phyloP scores from a whole-genome alignment of 2,113 vertebrate genomes.

The Nycticebus coucang region DNA sequence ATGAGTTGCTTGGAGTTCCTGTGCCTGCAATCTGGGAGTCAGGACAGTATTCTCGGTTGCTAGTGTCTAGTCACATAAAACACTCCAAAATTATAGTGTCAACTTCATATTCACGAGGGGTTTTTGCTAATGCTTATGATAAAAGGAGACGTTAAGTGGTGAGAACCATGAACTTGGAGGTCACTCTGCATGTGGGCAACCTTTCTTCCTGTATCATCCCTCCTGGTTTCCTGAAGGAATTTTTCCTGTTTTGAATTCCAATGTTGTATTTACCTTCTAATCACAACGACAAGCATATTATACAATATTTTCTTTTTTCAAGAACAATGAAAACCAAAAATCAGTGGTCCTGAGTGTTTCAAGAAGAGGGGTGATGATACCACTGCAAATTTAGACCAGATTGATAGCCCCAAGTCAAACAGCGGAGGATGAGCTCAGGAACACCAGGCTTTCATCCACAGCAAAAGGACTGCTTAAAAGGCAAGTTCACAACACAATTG shows the following conservation, averaged over 20 bases:
- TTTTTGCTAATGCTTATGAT: slow-evolving; percentile 79
- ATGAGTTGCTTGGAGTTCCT: slow-evolving; percentile 67
- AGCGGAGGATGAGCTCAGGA: slow-evolving; percentile 58
- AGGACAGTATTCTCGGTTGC: slow-evolving; percentile 67
- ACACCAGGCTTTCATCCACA: slow-evolving; percentile 56
- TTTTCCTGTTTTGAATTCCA: slow-evolving; percentile 72
- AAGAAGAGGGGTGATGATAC: slow-evolving; percentile 11
- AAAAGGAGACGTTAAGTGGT: slow-evolving; percentile 67
- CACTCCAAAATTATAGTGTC: slow-evolving; percentile 78
- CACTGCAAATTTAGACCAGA: slow-evolving; percentile 41
- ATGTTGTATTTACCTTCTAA: slow-evolving; percentile 57
- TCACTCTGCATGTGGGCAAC: slow-evolving; percentile 81
- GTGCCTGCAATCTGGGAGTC: slow-evolving; percentile 76
- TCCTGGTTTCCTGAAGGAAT: slow-evolving; percentile 76
- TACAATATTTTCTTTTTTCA: slow-evolving; percentile 41
- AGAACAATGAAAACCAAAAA: slow-evolving; percentile 37
- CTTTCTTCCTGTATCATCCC: slow-evolving; percentile 76
- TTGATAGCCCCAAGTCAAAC: slow-evolving; percentile 40
- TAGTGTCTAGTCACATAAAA: slow-evolving; percentile 77
- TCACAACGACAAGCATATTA: not conserved
- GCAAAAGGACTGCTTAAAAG: slow-evolving; percentile 66
- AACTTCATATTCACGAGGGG: slow-evolving; percentile 63
- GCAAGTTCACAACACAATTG: slow-evolving; percentile 32
- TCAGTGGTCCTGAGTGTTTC: slow-evolving; percentile 21
- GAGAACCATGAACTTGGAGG: slow-evolving; percentile 78